Percentiles rank a stretch among this genome's conserved stretches.
Evolutionary conservation across 2,888 invertebrate species (phyloP).

Genomic region (Lobophora halterata): DNA sequence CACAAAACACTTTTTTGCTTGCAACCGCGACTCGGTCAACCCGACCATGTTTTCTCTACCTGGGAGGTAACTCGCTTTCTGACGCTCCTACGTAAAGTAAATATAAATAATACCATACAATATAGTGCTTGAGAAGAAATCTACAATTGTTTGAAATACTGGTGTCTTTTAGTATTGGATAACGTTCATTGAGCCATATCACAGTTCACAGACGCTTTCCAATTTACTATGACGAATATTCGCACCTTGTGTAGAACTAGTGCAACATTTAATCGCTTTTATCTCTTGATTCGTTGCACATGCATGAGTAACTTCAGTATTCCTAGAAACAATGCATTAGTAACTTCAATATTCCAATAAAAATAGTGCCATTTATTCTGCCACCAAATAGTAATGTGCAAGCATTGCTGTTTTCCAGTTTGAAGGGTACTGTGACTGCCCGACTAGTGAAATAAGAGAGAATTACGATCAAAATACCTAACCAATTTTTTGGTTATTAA

Average conservation of each 20-base stretch:
- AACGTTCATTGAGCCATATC: conserved; percentile 29
- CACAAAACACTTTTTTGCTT: conserved; percentile 19
- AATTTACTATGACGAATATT: conserved; percentile 72
- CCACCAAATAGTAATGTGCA: no score
- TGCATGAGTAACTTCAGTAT: conserved; percentile 21
- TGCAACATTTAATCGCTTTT: conserved; percentile 38
- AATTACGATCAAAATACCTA: no score
- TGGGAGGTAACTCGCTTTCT: conserved; percentile 16
- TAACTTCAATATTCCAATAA: no score
- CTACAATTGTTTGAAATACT: conserved; percentile 8
- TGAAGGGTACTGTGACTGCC: no score
- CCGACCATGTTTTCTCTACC: conserved; percentile 24
- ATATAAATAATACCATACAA: no score
- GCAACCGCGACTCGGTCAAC: conserved; percentile 10
- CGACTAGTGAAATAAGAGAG: no score
- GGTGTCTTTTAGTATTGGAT: conserved; percentile 21
- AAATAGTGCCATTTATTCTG: no score
- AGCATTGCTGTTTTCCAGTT: no score
- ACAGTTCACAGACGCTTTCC: conserved; percentile 61
- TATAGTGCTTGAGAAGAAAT: conserved; percentile 11
- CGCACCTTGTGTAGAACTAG: conserved; percentile 48
- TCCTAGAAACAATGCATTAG: no score
- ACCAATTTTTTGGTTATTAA: no score
- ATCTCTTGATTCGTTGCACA: conserved; percentile 42
- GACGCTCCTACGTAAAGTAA: not conserved